phyloP scores from a whole-genome alignment of 2,797 vertebrate species.

The Synaphobranchus kaupii region DNA sequence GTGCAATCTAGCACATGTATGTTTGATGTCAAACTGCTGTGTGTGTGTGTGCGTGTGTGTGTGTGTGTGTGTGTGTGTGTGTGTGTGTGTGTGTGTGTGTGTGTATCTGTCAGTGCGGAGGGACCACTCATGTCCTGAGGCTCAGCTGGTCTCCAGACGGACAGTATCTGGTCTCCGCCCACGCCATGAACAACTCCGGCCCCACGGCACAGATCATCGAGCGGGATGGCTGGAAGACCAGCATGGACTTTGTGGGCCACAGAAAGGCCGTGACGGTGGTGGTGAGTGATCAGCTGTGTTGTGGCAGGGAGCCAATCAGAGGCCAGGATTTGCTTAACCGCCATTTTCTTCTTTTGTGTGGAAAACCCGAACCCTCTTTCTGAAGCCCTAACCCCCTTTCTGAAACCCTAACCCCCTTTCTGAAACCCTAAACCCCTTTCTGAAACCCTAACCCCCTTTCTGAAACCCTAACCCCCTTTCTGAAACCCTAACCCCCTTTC shows the following conservation, averaged over 20 bases:
- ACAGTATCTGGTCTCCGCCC: constrained; percentile 97
- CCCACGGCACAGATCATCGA: constrained; percentile 98
- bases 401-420: too few species aligned
- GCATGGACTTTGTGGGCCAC: constrained; percentile 99
- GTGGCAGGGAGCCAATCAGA: background rate
- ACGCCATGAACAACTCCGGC: constrained; percentile 99
- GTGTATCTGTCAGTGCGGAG: constrained; percentile 81
- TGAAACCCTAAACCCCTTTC: background rate
- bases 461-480: too few species aligned
- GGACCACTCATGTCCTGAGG: constrained; percentile 93
- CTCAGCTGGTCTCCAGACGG: constrained; percentile 98
- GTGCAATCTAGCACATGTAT: background rate
- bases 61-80: constrained; percentile 11
- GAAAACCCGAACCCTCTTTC: background rate
- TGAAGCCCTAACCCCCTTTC: background rate
- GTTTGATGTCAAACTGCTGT: background rate
- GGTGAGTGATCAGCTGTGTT: constrained; percentile 66
- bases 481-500: background rate
- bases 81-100: background rate
- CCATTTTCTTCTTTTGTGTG: background rate
- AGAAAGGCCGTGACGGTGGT: constrained; percentile 97
- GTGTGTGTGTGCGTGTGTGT: background rate
- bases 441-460: background rate
- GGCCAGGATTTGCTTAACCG: background rate
- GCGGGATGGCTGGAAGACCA: constrained; percentile 96